Evolutionary conservation across 2,888 invertebrate species (phyloP), one percentile per base, ranked within the genome.

Genomic region (Byasa hedistus): DNA sequence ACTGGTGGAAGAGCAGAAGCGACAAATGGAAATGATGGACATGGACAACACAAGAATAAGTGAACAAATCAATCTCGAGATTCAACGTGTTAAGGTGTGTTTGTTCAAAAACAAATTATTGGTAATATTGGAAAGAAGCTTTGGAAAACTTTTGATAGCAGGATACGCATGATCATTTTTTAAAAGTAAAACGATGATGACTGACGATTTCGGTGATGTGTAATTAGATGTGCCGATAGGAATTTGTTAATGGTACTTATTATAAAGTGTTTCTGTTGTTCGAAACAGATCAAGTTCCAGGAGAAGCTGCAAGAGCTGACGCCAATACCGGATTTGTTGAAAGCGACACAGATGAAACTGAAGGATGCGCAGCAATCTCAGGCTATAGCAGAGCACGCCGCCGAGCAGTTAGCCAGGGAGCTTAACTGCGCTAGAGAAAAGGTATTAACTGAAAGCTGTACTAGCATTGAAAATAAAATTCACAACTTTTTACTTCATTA

Each of bases 41-140:
- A 93, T 95, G 92, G 95, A 95, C 74, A 95, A 95, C 75, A 93
- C 93, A 23, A 87, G 95, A 59, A 94, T 95, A 76, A 94, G 94
- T 71, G 95, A 95, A 75, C 95, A 95, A 78, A 94, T 95, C 55
- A 94, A 94, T 72, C 81, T 94, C 21, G 95, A 95, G 82, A 94
- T 95, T 68, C 94, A 94, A 73, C 86, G 93, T 70, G 94, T 95
- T 15, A 95, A 95, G 92, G 91, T 89, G 76, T 68, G 51, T 21
- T 39, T 56, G 10, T 48, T 4, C 1, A n/a, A 3, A n/a, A 19
- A 3, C 3, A 39, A 12, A 17, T 15, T 39, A 17, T 15, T 39
- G 10, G 15, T 48, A 48, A 48, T 19, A 44, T 44, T 44, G 7
- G 27, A 8, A 0, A 27, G 8, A 27, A 7, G 8, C 8, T 27